A percentile compares a stretch with the other conserved stretches of the same genome.
These are phyloP conservation scores for Hydrozoanthus tunicans DNA, from an alignment of 64 coral and sea anemone species.

Conservation along the genomic window DNA sequence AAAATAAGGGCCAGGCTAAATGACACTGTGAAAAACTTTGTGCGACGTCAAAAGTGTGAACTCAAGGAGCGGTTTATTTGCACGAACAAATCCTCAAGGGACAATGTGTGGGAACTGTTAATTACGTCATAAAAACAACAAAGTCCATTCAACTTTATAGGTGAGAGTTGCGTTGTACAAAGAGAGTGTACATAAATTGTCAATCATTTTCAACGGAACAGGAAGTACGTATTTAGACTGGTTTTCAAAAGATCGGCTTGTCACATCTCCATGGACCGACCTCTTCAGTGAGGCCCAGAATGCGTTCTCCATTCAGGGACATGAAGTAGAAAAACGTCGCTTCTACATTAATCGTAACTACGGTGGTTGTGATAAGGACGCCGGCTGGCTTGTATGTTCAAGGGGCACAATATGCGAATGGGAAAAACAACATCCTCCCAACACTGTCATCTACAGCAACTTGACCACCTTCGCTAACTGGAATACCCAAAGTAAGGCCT, in stretches of 20 bases:
- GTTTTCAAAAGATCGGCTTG: no score
- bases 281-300: neutral
- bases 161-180: neutral
- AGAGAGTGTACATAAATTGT: no score
- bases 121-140: no score
- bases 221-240: no score
- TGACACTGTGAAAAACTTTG: no score
- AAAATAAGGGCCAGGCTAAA: no score
- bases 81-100: no score
- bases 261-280: no score
- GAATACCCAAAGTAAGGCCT: neutral
- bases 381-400: neutral
- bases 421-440: neutral
- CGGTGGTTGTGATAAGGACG: neutral
- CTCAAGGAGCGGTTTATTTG: no score
- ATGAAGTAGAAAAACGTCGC: neutral
- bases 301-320: neutral
- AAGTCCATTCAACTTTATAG: neutral
- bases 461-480: neutral
- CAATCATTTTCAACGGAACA: no score
- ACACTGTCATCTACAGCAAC: neutral
- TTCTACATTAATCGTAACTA: slow-evolving; percentile 2
- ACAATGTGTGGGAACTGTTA: no score
- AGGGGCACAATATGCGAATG: neutral
- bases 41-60: no score